Evolutionary conservation across 53 echinoderm and acorn worm genomes (phyloP).

Genomic region (Mesocentrotus franciscanus): DNA sequence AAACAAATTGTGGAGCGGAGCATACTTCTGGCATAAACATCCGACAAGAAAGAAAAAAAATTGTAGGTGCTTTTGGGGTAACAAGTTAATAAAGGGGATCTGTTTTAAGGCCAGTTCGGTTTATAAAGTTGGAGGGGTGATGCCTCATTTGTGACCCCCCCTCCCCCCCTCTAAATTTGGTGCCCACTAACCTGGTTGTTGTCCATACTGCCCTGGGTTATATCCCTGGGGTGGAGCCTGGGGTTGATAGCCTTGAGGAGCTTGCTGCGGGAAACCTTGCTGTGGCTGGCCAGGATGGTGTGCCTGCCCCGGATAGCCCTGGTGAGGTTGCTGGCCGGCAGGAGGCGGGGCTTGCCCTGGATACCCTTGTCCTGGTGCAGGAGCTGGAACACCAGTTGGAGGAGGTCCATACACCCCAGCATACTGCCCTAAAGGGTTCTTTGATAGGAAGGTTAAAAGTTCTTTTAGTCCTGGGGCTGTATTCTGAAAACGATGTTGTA

Average conservation of each 20-base stretch:
- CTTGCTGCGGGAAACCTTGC: constrained; percentile 62
- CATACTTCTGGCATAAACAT: too few relatives aligned
- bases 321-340: neutral
- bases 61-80: too few relatives aligned
- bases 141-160: neutral
- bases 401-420: constrained; percentile 52
- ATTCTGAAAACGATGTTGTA: too few relatives aligned
- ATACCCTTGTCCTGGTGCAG: constrained; percentile 47
- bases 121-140: too few relatives aligned
- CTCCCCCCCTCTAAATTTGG: too few relatives aligned
- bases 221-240: constrained; percentile 62
- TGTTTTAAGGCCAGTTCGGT: too few relatives aligned
- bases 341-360: constrained; percentile 54
- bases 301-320: constrained; percentile 52
- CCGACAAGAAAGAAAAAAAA: too few relatives aligned
- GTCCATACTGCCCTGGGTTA: constrained; percentile 48
- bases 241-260: constrained; percentile 63
- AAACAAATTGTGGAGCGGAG: too few relatives aligned
- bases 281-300: constrained; percentile 7
- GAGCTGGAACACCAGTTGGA: constrained; percentile 71
- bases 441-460: neutral
- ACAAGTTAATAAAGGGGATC: too few relatives aligned
- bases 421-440: neutral
- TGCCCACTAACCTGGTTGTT: constrained; percentile 47
- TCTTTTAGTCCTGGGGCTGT: too few relatives aligned